These are phyloP conservation scores for Micromesistius poutassou DNA, from an alignment of 2,797 vertebrate genomes.

Conservation along the genomic window DNA sequence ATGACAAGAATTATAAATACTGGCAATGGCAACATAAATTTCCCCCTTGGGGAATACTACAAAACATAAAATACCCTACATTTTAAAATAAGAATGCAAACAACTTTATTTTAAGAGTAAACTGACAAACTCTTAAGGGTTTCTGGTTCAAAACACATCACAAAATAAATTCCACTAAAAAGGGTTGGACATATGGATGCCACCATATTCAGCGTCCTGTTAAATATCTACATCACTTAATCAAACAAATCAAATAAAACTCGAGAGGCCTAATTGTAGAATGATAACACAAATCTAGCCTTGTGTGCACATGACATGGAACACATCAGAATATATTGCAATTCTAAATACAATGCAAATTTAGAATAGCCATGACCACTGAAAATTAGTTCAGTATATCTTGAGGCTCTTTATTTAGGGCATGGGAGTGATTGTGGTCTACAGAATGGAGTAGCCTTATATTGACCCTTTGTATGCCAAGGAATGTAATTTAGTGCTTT, in stretches of 20 bases:
- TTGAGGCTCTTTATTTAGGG: conserved; percentile 18
- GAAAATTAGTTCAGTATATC: conserved; percentile 5
- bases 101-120: conserved; percentile 60
- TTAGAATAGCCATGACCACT: neutral
- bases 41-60: neutral
- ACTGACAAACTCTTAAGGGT: conserved; percentile 49
- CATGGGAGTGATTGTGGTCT: neutral
- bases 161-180: conserved; percentile 39
- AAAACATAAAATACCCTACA: conserved; percentile 8
- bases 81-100: conserved; percentile 49
- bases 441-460: neutral
- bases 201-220: conserved; percentile 9
- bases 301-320: conserved; percentile 44
- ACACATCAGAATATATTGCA: conserved; percentile 28
- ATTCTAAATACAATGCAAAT: conserved; percentile 16
- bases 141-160: conserved; percentile 57
- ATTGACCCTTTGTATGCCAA: neutral
- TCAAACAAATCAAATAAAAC: conserved; percentile 34
- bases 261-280: conserved; percentile 21
- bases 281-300: conserved; percentile 27
- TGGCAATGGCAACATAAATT: neutral
- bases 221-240: neutral
- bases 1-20: neutral
- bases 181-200: neutral
- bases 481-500: conserved; percentile 25